Evolutionary conservation across 2,888 invertebrate genomes (phyloP).

Genomic region (Spisula subtruncata): DNA sequence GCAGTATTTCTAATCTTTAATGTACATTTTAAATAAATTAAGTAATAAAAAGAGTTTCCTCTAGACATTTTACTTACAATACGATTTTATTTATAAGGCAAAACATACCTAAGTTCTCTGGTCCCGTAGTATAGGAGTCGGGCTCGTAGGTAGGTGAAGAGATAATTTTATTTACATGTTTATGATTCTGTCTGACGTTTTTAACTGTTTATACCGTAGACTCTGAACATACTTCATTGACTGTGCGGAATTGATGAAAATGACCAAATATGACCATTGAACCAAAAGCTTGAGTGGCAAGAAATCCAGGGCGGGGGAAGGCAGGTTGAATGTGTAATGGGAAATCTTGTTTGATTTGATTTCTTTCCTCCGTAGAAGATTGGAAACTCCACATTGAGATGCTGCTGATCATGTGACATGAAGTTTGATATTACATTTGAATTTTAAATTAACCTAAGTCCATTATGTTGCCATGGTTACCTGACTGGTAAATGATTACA

Average conservation of each 20-base stretch:
- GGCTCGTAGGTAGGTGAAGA: constrained; percentile 70
- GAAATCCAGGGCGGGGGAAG: neutral
- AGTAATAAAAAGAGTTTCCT: constrained; percentile 46
- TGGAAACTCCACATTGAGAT: no score
- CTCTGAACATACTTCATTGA: neutral
- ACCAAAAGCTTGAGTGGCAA: neutral
- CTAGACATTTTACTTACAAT: constrained; percentile 61
- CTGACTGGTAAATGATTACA: neutral
- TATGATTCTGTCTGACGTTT: neutral
- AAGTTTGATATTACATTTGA: no score
- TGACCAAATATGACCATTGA: neutral
- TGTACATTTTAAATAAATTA: constrained; percentile 8
- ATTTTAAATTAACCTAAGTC: no score
- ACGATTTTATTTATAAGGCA: constrained; percentile 75
- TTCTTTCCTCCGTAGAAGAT: no score
- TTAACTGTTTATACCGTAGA: constrained; percentile 9
- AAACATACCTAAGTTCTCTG: constrained; percentile 71
- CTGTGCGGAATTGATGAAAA: neutral
- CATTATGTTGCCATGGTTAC: neutral
- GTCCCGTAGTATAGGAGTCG: constrained; percentile 62
- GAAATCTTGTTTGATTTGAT: neutral
- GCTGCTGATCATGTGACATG: no score
- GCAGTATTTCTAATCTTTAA: constrained; percentile 43
- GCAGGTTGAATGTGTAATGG: neutral
- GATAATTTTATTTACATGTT: constrained; percentile 22